Evolutionary conservation across 2,797 vertebrate species (phyloP).

Genomic region (Lutjanus campechanus): DNA sequence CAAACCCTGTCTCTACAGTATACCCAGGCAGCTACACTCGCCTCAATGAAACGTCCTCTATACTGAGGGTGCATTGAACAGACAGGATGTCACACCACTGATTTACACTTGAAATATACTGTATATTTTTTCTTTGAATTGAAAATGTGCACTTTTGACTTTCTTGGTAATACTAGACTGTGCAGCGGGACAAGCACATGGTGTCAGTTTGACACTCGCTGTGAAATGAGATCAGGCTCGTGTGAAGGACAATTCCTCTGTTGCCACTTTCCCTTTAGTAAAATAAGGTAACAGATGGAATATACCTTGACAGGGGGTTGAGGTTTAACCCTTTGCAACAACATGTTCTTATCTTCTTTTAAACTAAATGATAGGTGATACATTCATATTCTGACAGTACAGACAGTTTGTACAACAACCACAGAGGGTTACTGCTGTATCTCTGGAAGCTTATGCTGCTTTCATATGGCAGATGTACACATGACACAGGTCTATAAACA

Average conservation of each 20-base stretch:
- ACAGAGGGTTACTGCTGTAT: neutral
- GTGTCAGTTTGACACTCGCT: constrained; percentile 31
- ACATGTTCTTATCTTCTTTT: neutral
- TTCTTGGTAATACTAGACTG: neutral
- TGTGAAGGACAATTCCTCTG: constrained; percentile 37
- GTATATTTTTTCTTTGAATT: neutral
- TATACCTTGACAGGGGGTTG: constrained; percentile 17
- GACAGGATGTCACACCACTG: constrained; percentile 15
- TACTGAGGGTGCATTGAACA: neutral
- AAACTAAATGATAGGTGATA: neutral
- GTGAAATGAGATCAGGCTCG: constrained; percentile 41
- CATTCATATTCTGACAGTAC: neutral
- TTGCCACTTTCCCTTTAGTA: constrained; percentile 15
- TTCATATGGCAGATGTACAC: neutral
- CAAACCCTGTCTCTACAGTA: neutral
- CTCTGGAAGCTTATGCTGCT: neutral
- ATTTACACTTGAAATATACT: constrained; percentile 25
- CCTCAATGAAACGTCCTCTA: constrained; percentile 6
- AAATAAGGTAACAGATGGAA: constrained; percentile 47
- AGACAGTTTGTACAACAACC: neutral
- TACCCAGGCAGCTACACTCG: neutral
- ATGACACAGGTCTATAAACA: neutral
- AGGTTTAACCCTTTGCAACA: constrained; percentile 9
- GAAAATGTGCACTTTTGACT: constrained; percentile 21
- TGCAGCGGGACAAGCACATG: constrained; percentile 9